These are phyloP conservation scores for Lutjanus campechanus DNA, from an alignment of 2,797 vertebrate species.

Conservation along the genomic window DNA sequence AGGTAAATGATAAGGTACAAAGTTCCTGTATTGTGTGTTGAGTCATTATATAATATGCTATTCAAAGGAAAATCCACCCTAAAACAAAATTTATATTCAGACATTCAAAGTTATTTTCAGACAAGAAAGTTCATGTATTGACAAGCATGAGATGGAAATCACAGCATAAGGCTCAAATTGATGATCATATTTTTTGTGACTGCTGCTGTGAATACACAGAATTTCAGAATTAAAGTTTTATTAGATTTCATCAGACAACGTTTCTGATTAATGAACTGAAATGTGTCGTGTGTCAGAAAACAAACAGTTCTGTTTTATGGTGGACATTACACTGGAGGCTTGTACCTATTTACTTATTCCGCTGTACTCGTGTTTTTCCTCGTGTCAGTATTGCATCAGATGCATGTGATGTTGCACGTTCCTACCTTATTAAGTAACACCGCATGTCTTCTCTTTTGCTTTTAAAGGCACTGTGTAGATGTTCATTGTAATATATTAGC, in stretches of 20 bases:
- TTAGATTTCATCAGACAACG: not conserved
- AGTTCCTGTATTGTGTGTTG: slow-evolving; percentile 46
- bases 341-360: slow-evolving; percentile 50
- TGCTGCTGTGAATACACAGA: not conserved
- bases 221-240: not conserved
- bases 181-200: not conserved
- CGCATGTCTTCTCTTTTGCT: not conserved
- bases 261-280: not conserved
- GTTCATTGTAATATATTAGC: not conserved
- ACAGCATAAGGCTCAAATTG: not conserved
- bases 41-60: slow-evolving; percentile 19
- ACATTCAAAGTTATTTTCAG: not conserved
- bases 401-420: slow-evolving; percentile 13
- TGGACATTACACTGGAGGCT: not conserved
- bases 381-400: slow-evolving; percentile 41
- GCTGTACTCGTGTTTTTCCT: slow-evolving; percentile 18
- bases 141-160: not conserved
- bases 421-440: not conserved
- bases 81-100: slow-evolving; percentile 1
- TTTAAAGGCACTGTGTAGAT: not conserved
- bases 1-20: slow-evolving; percentile 47
- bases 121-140: not conserved
- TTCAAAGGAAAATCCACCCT: not conserved
- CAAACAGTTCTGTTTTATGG: not conserved
- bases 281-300: not conserved